These are phyloP conservation scores for Paracentrotus lividus DNA, from an alignment of 53 echinoderm and acorn worm genomes.

Conservation along the genomic window DNA sequence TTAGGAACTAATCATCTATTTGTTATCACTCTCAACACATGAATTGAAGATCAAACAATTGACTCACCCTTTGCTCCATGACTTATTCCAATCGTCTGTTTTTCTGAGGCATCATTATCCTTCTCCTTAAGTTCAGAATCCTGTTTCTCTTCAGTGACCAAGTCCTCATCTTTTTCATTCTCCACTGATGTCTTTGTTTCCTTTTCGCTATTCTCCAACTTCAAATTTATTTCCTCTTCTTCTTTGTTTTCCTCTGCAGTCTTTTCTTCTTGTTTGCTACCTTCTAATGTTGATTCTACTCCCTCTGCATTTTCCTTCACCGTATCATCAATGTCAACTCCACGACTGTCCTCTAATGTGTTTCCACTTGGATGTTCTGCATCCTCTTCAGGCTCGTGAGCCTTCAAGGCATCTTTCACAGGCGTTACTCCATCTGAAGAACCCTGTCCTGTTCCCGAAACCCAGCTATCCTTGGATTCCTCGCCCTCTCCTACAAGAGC, in stretches of 20 bases:
- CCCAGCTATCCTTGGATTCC: not conserved
- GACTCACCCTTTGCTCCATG: constrained; percentile 24
- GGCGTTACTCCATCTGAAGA: not conserved
- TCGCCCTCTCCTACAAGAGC: not conserved
- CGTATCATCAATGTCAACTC: not conserved
- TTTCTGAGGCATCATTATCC: constrained; percentile 40
- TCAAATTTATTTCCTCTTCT: not conserved
- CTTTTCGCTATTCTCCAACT: not conserved
- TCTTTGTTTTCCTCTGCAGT: no score
- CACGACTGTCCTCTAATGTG: not conserved
- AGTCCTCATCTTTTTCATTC: constrained; percentile 31
- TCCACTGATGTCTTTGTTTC: not conserved
- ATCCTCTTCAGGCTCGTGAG: not conserved
- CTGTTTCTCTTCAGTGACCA: not conserved
- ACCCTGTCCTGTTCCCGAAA: not conserved
- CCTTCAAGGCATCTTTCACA: constrained; percentile 14
- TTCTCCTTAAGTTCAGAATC: not conserved
- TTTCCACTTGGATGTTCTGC: constrained; percentile 9
- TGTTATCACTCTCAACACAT: no score
- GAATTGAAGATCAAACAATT: no score
- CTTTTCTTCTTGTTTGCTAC: no score
- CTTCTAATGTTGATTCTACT: no score
- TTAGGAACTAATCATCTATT: no score
- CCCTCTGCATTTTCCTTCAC: not conserved
- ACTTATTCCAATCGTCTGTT: constrained; percentile 19